phyloP scores from a whole-genome alignment of 2,888 invertebrate species.

The Drosophila putrida region DNA sequence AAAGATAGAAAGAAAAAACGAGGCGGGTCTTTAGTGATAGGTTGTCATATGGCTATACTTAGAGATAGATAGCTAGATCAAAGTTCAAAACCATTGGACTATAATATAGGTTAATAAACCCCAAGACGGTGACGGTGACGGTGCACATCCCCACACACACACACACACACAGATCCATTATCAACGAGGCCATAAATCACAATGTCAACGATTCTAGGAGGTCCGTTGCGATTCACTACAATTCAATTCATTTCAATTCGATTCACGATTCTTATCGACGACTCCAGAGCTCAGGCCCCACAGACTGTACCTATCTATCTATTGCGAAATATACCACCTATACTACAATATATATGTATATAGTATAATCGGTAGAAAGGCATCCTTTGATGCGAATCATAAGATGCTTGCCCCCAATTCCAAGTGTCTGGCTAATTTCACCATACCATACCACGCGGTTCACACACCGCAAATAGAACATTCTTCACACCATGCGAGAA shows the following conservation, averaged over 20 bases:
- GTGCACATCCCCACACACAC: conserved; percentile 1
- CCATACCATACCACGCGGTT: conserved; percentile 55
- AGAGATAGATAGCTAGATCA: conserved; percentile 7
- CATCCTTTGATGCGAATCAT: conserved; percentile 21
- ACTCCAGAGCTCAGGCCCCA: neutral
- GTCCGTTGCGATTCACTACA: neutral
- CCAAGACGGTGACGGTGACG: conserved; percentile 27
- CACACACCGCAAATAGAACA: conserved; percentile 51
- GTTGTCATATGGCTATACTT: neutral
- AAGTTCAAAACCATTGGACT: conserved; percentile 48
- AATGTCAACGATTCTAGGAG: conserved; percentile 36
- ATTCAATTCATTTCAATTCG: neutral
- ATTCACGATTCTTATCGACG: conserved; percentile 2
- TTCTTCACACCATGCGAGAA: conserved; percentile 14
- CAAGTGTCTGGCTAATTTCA: conserved; percentile 43
- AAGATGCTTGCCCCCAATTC: conserved; percentile 32
- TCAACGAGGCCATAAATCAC: conserved; percentile 28
- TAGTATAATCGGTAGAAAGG: neutral
- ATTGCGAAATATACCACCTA: conserved; percentile 16
- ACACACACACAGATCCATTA: too few relatives aligned
- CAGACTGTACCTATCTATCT: conserved; percentile 10
- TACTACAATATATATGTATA: neutral
- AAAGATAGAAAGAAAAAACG: conserved; percentile 45
- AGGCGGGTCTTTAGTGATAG: conserved; percentile 31
- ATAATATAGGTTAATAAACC: conserved; percentile 73